Base-by-base conservation (phyloP, 2,113 vertebrate species). In the Rhipidura dahli region DNA sequence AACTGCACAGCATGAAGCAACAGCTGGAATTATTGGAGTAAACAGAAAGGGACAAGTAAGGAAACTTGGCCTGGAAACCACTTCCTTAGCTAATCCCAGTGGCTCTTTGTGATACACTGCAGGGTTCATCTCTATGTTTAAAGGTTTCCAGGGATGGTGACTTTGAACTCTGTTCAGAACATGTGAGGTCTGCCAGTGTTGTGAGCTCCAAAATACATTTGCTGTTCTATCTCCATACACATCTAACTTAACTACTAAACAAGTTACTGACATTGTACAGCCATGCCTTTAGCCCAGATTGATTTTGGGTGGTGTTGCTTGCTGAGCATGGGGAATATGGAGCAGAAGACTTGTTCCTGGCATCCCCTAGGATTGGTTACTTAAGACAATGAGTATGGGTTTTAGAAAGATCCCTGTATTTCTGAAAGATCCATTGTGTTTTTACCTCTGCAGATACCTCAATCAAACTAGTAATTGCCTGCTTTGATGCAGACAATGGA, bases 21-120 rank as follows among this genome's bases (percentile, higher is more conserved):
- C 99, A n/a, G 98, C 99, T 72, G 99, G 99, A 94, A 99, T 99
- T 97, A 99, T 99, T 89, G 99, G 99, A 42, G 99, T 99, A 45
- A 99, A 99, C 98, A 98, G 99, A 96, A 99, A 99, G 97, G 99
- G 99, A 98, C 99, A 99, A 97, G 99, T 99, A 98, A 98, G 90
- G 27, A 83, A 87, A 50, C n/a, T 21, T 78, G 80, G 11, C 31
- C 54, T 44, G 47, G 71, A 75, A 61, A 16, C 7, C 24, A 27
- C 33, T 77, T 40, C 2, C 51, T 84, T 50, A 61, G 6, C 37
- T 90, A 22, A 77, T 77, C 31, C 26, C 14, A 2, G 33, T 77
- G 66, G 15, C 9, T n/a, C 27, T 40, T 83, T 13, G 1, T 31
- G 31, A 24, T 49, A 6, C 18, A 14, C 31, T 80, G 26, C 56